These are phyloP conservation scores for Dioctria rufipes DNA, from an alignment of 2,888 invertebrate species.

Conservation along the genomic window DNA sequence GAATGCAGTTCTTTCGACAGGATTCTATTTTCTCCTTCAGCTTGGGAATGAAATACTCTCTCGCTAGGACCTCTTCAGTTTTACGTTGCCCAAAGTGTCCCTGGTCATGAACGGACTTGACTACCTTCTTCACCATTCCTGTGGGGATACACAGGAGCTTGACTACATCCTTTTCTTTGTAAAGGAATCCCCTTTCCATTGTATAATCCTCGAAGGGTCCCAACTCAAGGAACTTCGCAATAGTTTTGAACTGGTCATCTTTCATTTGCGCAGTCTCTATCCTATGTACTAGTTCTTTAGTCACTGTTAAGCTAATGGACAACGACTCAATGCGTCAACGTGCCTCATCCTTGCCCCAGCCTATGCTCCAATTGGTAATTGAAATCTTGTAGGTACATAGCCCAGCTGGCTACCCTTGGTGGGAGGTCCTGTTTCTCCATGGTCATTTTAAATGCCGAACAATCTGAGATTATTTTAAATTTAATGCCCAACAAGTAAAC, in stretches of 20 bases:
- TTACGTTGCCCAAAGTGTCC: constrained; percentile 66
- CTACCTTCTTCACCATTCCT: constrained; percentile 65
- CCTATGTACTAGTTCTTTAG: neutral
- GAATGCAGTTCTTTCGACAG: constrained; percentile 42
- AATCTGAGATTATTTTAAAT: too few relatives aligned
- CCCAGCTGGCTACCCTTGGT: constrained; percentile 64
- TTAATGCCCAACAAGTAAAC: neutral
- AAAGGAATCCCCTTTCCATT: neutral
- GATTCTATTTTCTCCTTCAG: constrained; percentile 35
- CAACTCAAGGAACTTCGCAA: neutral
- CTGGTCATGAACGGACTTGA: constrained; percentile 64
- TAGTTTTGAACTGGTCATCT: neutral
- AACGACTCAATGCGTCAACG: constrained; percentile 64
- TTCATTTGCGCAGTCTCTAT: neutral
- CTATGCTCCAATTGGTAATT: too few relatives aligned
- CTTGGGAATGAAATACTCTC: constrained; percentile 62
- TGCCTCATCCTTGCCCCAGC: constrained; percentile 65
- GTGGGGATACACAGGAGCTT: constrained; percentile 63
- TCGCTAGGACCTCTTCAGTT: constrained; percentile 61
- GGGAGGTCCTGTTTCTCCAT: constrained; percentile 60
- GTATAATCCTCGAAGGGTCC: neutral
- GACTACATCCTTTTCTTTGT: neutral
- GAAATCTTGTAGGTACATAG: constrained; percentile 62
- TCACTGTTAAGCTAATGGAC: constrained; percentile 16
- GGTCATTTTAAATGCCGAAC: too few relatives aligned